Evolutionary conservation across 1,140 invertebrate genomes (phyloP).

Genomic region (Tetramorium alpestre): DNA sequence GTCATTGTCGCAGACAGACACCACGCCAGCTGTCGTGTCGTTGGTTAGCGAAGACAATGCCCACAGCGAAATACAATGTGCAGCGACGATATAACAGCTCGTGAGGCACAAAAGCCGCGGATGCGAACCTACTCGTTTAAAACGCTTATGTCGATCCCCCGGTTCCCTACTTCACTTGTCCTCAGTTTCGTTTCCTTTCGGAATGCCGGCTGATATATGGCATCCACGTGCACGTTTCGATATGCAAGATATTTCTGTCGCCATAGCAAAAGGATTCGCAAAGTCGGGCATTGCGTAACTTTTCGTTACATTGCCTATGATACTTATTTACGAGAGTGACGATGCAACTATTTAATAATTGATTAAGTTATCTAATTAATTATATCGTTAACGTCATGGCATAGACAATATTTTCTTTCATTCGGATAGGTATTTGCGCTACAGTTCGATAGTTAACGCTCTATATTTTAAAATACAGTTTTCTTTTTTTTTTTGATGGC

Average conservation of each 20-base stretch:
- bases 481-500: not conserved
- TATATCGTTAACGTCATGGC: not conserved
- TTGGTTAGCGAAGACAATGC: constrained; percentile 61
- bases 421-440: not conserved
- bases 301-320: not conserved
- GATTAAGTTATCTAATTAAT: not conserved
- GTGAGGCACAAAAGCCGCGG: constrained; percentile 62
- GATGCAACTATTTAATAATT: not conserved
- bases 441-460: not conserved
- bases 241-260: constrained; percentile 11
- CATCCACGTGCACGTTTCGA: not conserved
- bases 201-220: not conserved
- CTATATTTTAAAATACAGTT: not conserved
- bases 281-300: not conserved
- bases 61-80: constrained; percentile 46
- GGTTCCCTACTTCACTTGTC: constrained; percentile 24
- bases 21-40: constrained; percentile 49
- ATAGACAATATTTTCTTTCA: not conserved
- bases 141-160: constrained; percentile 66
- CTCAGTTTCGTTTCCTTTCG: not conserved
- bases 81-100: constrained; percentile 63
- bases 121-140: constrained; percentile 64
- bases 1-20: constrained; percentile 59
- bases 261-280: too few species aligned
- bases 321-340: not conserved